Evolutionary conservation across 2,797 vertebrate species (phyloP), one percentile per base, ranked within the genome.

Genomic region (Arctocebus calabarensis): DNA sequence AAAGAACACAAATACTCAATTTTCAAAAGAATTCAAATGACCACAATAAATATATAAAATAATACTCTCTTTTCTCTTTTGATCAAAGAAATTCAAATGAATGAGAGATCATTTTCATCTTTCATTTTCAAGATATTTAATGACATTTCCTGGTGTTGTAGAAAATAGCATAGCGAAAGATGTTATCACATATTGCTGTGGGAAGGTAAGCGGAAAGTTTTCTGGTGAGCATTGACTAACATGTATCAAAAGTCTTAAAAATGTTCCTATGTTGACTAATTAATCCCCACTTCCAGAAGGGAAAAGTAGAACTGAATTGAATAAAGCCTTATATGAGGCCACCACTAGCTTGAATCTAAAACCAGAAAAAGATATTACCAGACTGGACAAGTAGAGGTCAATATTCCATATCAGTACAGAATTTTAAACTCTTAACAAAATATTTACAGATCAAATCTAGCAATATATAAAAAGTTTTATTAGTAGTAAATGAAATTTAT

Each of bases 61-160:
- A 68, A 55, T 45, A 90, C 62, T 62, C 34, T 55, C 5, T 27
- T 79, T 40, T 86, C 20, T 17, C 20, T 45, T 29, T 37, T 87
- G 57, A 90, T 66, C 82, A 95, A 90, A 94, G 29, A 66, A 55
- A 95, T 86, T 92, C 23, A 78, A 73, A 88, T 89, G 82, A 16
- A 34, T 19, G 32, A 77, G 27, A 59, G 8, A 37, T 61, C 17
- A 40, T 45, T 40, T 52, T 92, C 23, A 87, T 29, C 34, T 59
- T 94, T 37, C 57, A 66, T 82, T 88, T 85, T 81, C 14, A 16
- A 85, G 70, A 43, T 27, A 20, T 17, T 27, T 91, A 87, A 75
- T 34, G 25, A 64, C 61, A 59, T n/a, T 90, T 84, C 29, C 5
- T 73, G 43, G 16, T 91, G 20, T 34, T 79, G 40, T 34, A 13